These are phyloP conservation scores for Elachura formosa DNA, from an alignment of 2,113 vertebrate species.

Conservation along the genomic window DNA sequence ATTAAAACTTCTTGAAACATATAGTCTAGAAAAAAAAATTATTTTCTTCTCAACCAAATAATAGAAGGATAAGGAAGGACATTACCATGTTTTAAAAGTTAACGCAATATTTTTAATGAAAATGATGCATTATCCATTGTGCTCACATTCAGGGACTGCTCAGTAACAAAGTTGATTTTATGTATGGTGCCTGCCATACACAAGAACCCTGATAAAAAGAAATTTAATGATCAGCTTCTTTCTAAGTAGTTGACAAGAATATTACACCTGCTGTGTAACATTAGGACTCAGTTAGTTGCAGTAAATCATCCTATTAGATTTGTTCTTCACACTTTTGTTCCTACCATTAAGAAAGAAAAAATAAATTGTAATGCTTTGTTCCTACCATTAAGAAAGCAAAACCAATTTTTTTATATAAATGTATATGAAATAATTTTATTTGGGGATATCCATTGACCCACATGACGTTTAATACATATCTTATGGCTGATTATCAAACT, in stretches of 20 bases:
- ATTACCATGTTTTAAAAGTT: background rate
- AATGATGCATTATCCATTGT: background rate
- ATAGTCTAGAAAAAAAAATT: background rate
- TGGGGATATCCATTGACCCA: background rate
- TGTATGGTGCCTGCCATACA: background rate
- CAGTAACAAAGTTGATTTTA: background rate
- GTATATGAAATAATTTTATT: background rate
- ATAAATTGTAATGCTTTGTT: too few relatives aligned
- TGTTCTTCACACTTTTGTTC: background rate
- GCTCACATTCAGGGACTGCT: background rate
- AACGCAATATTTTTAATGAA: background rate
- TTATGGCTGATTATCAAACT: background rate
- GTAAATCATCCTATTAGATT: background rate
- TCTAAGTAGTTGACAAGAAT: background rate
- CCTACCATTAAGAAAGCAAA: background rate
- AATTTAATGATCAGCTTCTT: background rate
- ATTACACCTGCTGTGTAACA: background rate
- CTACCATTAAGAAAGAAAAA: background rate
- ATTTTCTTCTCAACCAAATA: background rate
- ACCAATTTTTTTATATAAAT: background rate
- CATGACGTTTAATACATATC: background rate
- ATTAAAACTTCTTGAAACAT: background rate
- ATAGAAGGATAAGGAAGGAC: background rate
- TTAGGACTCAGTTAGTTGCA: background rate
- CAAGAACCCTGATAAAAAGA: background rate